phyloP scores from a whole-genome alignment of 2,113 vertebrate species.

The Percina caprodes region DNA sequence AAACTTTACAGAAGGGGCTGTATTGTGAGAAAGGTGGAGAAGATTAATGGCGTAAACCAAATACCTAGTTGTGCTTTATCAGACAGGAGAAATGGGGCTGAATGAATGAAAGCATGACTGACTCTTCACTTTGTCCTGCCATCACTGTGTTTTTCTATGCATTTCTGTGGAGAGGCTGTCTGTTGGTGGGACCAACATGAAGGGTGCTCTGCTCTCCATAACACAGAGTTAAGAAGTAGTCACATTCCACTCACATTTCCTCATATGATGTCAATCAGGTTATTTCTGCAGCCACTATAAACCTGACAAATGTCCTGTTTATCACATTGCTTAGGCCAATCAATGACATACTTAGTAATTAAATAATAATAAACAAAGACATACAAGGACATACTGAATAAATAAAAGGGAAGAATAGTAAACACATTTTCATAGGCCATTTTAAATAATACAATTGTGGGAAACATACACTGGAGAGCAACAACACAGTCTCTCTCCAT shows the following conservation, averaged over 20 bases:
- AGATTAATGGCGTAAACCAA: constrained; percentile 70
- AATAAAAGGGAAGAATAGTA: neutral
- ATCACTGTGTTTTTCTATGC: constrained; percentile 80
- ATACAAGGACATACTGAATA: neutral
- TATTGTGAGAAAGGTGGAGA: constrained; percentile 15
- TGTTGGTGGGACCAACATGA: constrained; percentile 38
- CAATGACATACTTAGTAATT: constrained; percentile 1
- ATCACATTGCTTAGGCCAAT: neutral
- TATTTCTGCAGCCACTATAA: constrained; percentile 24
- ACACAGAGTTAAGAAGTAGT: constrained; percentile 24
- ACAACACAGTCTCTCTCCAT: constrained; percentile 13
- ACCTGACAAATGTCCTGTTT: constrained; percentile 13
- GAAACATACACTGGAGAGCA: neutral
- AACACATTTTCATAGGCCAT: constrained; percentile 4
- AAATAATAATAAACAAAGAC: neutral
- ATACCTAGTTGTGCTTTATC: constrained; percentile 75
- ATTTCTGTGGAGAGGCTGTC: constrained; percentile 66
- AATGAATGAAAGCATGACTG: constrained; percentile 60
- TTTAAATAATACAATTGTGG: constrained; percentile 16
- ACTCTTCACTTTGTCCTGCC: constrained; percentile 72
- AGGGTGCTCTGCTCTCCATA: constrained; percentile 50
- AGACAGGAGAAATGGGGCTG: constrained; percentile 58
- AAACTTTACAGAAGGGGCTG: constrained; percentile 32
- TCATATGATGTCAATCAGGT: constrained; percentile 27
- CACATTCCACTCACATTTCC: constrained; percentile 3